Evolutionary conservation across 1,140 invertebrate genomes (phyloP), one percentile per base, ranked within the genome.

Genomic region (Tribolium castaneum): DNA sequence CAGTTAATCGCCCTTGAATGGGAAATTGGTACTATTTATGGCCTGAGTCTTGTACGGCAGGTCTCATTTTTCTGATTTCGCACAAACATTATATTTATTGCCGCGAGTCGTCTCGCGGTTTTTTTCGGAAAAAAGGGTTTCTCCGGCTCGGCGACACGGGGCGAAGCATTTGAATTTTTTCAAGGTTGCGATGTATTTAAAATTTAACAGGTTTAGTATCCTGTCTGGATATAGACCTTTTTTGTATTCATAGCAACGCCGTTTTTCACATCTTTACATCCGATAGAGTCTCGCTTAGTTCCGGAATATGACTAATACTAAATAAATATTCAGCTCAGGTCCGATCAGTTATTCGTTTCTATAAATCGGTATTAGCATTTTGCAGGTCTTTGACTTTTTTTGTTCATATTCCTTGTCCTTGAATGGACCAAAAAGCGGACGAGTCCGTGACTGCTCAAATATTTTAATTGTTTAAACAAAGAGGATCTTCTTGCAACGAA

Each of bases 131-230:
- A 66, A 66, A 66, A 22, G 59, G 59, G 14, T 66, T 56, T 59
- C 22, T 25, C 30, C 3, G 16, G 5, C 30, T 73, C n/a, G 50
- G 71, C 25, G 50, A 34, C 49, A 25, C 16, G 22, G 22, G 50
- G 52, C 34, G 71, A 66, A 34, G 50, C 52, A 54, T 73, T 73
- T 73, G 71, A 73, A 54, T 73, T 73, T 72, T 73, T 73, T 73
- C 71, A 73, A 73, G 71, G 71, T 73, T 73, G 71, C 52, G 22
- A 49, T 73, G 49, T 73, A 73, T 73, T 73, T 73, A 73, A 73
- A 54, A 73, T 73, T 73, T 73, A 35, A 73, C 70, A 73, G 49
- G 14, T 52, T 35, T 54, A 73, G 71, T 73, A 73, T 73, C 71
- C 71, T 73, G 71, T 73, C 71, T 73, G 71, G 71, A 73, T 72